Conservation (phyloP, 2,113 vertebrate species). For the Rousettus leschenaultii region DNA sequence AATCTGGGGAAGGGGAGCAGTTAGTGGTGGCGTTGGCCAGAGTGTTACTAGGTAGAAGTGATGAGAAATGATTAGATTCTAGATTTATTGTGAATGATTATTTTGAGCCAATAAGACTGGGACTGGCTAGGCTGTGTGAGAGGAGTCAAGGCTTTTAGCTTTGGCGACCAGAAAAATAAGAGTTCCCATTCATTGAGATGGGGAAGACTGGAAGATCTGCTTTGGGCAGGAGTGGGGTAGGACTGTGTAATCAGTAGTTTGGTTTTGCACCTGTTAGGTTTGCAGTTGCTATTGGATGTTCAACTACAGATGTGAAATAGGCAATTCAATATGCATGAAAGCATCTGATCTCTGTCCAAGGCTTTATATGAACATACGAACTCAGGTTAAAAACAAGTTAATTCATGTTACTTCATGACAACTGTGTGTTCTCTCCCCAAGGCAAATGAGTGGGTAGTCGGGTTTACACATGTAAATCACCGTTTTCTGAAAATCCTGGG, state of each 20-base stretch:
- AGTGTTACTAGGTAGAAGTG: background rate
- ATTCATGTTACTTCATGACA: background rate
- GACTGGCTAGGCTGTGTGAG: background rate
- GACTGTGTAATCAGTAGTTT: background rate
- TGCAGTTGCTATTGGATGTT: background rate
- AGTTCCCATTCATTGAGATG: background rate
- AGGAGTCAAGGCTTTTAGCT: background rate
- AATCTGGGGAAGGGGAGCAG: too few relatives aligned
- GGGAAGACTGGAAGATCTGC: background rate
- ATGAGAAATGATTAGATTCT: background rate
- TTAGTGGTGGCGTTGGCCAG: accelerated
- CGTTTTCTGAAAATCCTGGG: background rate
- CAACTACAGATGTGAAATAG: background rate
- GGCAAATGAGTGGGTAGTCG: background rate
- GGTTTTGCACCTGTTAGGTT: background rate
- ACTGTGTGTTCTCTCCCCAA: background rate
- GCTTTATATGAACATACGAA: background rate
- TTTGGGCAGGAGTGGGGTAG: background rate
- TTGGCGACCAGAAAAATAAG: background rate
- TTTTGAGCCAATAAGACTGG: background rate
- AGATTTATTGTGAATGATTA: background rate
- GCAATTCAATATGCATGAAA: background rate
- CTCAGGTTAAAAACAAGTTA: background rate
- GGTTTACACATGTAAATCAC: background rate
- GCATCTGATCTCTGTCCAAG: background rate